Evolutionary conservation across 1,140 invertebrate genomes (phyloP), one percentile per base, ranked within the genome.

Genomic region (Anastrepha obliqua): DNA sequence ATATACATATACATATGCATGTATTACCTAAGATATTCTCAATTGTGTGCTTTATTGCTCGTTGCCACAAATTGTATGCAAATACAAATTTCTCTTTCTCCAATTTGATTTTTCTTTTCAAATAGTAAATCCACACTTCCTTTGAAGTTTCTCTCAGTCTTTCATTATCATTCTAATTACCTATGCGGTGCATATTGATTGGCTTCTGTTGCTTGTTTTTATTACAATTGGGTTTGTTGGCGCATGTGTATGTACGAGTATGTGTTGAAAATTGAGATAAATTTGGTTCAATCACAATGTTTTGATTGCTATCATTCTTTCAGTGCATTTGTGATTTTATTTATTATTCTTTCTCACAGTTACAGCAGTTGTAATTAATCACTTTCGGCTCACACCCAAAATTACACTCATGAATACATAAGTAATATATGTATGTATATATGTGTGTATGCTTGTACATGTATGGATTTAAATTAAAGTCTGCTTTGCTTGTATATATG

Each of bases 291-390:
- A 29, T 81, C 74, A 81, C 44, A 81, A 81, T 81, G 74, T 81
- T 81, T 74, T 81, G 74, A 81, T 81, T 55, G 74, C 47, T 81
- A 81, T 9, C 74, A 81, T 81, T 81, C 7, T 55, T 55, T 81
- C 44, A 55, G 29, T 81, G n/a, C 47, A 8, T 29, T 81, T 81
- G 70, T 81, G 74, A 81, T 81, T 81, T 81, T 55, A 81, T 81
- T 81, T 81, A 81, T 81, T n/a, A n/a, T 51, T 55, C 7, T 58
- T 55, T 55, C 20, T 55, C n/a, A 55, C 17, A 81, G 47, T 55
- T 81, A 42, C 47, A 81, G 74, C 74, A 55, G 44, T 15, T 58
- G 74, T 55, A 81, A 81, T 81, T 81, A 81, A 81, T 81, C 74
- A 55, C 44, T 47, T 55, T 58, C 47, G 17, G n/a, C 11, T 47